Evolutionary conservation across 2,888 invertebrate genomes (phyloP).

Genomic region (Drosophila mayaguana): DNA sequence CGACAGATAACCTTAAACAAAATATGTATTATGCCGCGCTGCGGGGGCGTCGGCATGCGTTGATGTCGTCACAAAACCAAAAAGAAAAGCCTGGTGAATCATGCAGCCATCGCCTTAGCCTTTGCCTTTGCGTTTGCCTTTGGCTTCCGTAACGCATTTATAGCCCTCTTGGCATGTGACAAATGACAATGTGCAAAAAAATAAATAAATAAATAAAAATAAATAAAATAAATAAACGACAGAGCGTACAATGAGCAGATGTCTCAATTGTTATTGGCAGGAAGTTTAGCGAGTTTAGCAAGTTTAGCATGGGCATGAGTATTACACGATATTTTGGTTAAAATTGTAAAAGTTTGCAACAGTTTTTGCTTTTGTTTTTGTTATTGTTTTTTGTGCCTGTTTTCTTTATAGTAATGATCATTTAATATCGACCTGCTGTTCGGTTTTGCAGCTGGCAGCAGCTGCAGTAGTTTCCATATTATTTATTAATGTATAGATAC

Average conservation of each 20-base stretch:
- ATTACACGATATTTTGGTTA: constrained; percentile 19
- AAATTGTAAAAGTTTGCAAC: constrained; percentile 51
- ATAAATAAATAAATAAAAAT: background rate
- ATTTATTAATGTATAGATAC: constrained; percentile 29
- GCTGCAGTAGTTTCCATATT: constrained; percentile 29
- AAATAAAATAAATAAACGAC: background rate
- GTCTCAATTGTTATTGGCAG: constrained; percentile 55
- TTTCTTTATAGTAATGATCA: constrained; percentile 18
- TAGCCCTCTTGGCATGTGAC: constrained; percentile 49
- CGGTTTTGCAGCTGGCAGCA: constrained; percentile 39
- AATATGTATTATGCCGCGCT: constrained; percentile 41
- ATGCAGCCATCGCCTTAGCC: constrained; percentile 36
- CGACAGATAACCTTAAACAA: constrained; percentile 62
- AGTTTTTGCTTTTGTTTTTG: background rate
- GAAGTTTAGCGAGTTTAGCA: constrained; percentile 1
- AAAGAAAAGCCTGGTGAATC: constrained; percentile 51
- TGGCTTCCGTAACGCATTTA: constrained; percentile 40
- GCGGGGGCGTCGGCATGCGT: constrained; percentile 39
- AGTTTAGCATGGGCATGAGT: constrained; percentile 4
- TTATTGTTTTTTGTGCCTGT: too few relatives aligned
- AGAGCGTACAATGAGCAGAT: constrained; percentile 34
- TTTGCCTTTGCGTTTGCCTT: background rate
- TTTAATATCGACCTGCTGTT: constrained; percentile 35
- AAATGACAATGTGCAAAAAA: constrained; percentile 39
- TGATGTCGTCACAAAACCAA: constrained; percentile 70